Percentiles rank a stretch among this genome's conserved stretches.
phyloP scores from a whole-genome alignment of 2,888 invertebrate species.

The Morpho deidamia region DNA sequence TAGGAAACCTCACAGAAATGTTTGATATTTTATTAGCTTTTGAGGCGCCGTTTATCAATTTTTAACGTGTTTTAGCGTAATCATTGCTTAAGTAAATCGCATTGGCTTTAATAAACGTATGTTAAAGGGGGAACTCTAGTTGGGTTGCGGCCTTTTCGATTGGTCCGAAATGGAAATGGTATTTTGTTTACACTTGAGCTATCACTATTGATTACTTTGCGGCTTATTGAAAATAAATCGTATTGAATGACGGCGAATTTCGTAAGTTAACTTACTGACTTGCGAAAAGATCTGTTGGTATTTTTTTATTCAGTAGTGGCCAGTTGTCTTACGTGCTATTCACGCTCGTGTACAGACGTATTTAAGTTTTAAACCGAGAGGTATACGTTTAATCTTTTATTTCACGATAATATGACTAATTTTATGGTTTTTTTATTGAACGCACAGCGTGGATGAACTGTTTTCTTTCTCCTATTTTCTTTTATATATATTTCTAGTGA shows the following conservation, averaged over 20 bases:
- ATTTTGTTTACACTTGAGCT: constrained; percentile 9
- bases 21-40: constrained; percentile 21
- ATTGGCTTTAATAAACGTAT: constrained; percentile 26
- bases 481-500: no score
- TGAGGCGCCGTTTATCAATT: constrained; percentile 25
- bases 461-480: no score
- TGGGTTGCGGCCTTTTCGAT: constrained; percentile 6
- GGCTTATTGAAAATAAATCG: not conserved
- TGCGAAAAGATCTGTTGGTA: constrained; percentile 4
- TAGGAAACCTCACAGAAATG: constrained; percentile 8
- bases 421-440: no score
- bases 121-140: constrained; percentile 10
- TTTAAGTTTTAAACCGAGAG: not conserved
- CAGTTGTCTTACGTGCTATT: constrained; percentile 7
- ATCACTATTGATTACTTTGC: constrained; percentile 3
- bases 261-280: not conserved
- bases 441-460: no score
- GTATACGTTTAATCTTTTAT: no score
- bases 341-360: constrained; percentile 17
- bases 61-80: constrained; percentile 29
- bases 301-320: constrained; percentile 15
- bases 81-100: constrained; percentile 26
- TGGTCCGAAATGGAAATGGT: constrained; percentile 14
- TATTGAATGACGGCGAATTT: not conserved
- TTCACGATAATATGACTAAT: no score